phyloP scores from a whole-genome alignment of 2,797 vertebrate species.

The Leptatherina wallacei region DNA sequence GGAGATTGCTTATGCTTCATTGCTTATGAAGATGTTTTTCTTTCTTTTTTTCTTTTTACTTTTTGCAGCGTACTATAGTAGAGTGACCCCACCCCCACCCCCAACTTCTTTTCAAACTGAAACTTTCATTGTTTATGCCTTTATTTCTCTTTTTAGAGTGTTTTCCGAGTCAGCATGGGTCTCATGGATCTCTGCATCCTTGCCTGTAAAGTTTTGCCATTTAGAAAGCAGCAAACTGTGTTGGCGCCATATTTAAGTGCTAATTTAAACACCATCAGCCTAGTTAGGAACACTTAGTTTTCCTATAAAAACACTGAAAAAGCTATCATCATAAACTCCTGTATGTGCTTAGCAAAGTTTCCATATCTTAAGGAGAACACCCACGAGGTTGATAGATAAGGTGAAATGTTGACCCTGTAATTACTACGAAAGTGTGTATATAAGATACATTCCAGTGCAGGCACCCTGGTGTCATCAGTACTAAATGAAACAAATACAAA shows the following conservation, averaged over 20 bases:
- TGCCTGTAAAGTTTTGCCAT: conserved; percentile 15
- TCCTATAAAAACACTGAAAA: conserved; percentile 20
- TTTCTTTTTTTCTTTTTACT: not conserved
- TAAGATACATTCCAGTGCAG: conserved; percentile 11
- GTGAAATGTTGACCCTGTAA: conserved; percentile 26
- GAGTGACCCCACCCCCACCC: too few species aligned
- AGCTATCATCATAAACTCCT: conserved; percentile 31
- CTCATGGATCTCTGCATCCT: not conserved
- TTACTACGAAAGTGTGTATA: conserved; percentile 19
- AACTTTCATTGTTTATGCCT: not conserved
- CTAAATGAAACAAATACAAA: conserved; percentile 29
- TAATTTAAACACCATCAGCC: conserved; percentile 17
- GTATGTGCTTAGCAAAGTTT: conserved; percentile 17
- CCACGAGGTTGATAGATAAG: conserved; percentile 17
- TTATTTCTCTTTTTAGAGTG: not conserved
- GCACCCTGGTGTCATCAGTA: conserved; percentile 7
- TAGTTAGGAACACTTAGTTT: conserved; percentile 21
- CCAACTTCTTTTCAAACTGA: not conserved
- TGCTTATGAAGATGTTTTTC: not conserved
- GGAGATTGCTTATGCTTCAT: too few species aligned
- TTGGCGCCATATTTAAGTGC: not conserved
- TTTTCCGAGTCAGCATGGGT: not conserved
- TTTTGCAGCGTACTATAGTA: not conserved
- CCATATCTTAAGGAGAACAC: conserved; percentile 22
- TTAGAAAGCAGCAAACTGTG: conserved; percentile 12